Conservation (phyloP, 2,113 vertebrate genomes). For the Menidia beryllina region DNA sequence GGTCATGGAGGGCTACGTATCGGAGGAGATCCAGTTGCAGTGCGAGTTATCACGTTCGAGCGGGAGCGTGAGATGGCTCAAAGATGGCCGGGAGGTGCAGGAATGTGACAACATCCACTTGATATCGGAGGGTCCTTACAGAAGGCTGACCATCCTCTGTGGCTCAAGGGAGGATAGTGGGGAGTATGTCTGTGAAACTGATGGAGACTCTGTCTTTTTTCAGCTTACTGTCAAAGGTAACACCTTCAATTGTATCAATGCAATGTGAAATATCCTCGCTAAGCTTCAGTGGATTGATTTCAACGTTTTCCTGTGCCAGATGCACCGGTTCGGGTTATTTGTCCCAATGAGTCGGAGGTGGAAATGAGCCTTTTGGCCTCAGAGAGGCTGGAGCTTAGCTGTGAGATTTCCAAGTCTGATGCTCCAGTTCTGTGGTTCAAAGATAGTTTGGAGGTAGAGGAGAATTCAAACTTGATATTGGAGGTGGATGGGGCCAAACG, state of each 20-base stretch:
- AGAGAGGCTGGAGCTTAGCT: conserved; percentile 86
- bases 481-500: conserved; percentile 77
- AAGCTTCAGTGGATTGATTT: neutral
- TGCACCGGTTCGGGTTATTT: conserved; percentile 82
- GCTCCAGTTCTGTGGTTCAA: conserved; percentile 87
- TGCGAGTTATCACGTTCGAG: conserved; percentile 86
- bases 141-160: conserved; percentile 78
- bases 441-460: conserved; percentile 86
- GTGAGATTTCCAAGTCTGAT: conserved; percentile 81
- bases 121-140: conserved; percentile 80
- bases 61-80: conserved; percentile 85
- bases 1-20: conserved; percentile 71
- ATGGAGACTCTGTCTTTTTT: conserved; percentile 89
- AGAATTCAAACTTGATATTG: conserved; percentile 72
- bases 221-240: conserved; percentile 85
- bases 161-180: conserved; percentile 80
- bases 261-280: neutral
- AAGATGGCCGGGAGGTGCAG: conserved; percentile 84
- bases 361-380: conserved; percentile 68
- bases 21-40: conserved; percentile 84
- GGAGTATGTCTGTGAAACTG: conserved; percentile 89
- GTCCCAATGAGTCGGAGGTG: conserved; percentile 75
- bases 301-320: conserved; percentile 73
- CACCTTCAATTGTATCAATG: neutral
- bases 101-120: conserved; percentile 70